A percentile compares a stretch with the other conserved stretches of the same genome.
Evolutionary conservation across 2,113 vertebrate genomes (phyloP).

Genomic region (Neodontobutis hainanensis): DNA sequence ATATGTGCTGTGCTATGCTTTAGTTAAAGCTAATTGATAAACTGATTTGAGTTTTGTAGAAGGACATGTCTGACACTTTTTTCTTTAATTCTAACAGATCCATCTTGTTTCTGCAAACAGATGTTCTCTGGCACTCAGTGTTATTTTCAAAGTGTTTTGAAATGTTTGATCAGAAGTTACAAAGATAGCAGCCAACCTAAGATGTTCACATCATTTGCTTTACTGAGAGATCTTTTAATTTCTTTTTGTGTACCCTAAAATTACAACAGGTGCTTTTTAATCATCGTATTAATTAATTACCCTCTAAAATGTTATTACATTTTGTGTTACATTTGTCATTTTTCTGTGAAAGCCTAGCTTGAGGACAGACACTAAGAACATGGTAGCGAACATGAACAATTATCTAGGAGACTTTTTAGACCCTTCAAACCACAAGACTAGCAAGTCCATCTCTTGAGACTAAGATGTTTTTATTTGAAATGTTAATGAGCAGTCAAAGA

Average conservation of each 20-base stretch:
- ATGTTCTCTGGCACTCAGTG: conserved; percentile 13
- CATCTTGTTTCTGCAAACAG: conserved; percentile 9
- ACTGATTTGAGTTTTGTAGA: conserved; percentile 9
- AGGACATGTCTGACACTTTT: not conserved
- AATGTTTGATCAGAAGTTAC: conserved; percentile 9
- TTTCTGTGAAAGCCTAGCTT: not conserved
- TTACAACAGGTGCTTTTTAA: conserved; percentile 4
- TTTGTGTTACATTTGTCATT: not conserved
- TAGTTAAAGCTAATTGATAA: conserved; percentile 5
- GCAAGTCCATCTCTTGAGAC: not conserved
- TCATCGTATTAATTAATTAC: conserved; percentile 3
- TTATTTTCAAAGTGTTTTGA: conserved; percentile 23
- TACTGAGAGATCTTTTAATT: not conserved
- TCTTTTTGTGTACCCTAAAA: conserved; percentile 7
- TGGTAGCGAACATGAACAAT: too few relatives aligned
- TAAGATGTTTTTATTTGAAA: not conserved
- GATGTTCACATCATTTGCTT: not conserved
- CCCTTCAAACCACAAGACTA: not conserved
- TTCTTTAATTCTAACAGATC: conserved; percentile 6
- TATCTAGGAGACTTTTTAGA: not conserved
- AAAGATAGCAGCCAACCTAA: not conserved
- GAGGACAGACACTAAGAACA: too few relatives aligned
- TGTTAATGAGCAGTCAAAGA: not conserved
- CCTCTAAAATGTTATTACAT: not conserved
- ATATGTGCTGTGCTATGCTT: not conserved